phyloP scores from a whole-genome alignment of 2,113 vertebrate species.

The Camelus dromedarius region DNA sequence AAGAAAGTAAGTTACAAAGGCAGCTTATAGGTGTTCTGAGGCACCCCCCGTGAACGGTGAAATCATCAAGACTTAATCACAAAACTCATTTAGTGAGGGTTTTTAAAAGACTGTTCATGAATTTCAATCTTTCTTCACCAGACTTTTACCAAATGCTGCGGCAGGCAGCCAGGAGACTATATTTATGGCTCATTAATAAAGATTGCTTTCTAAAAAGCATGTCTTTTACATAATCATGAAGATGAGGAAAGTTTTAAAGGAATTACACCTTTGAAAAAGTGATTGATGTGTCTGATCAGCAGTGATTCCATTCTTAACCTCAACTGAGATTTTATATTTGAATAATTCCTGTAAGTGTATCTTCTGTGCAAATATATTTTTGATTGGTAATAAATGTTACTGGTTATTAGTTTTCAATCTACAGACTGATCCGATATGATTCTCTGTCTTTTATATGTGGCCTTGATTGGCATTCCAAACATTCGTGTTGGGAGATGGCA shows the following conservation, averaged over 20 bases:
- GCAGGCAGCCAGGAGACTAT: constrained; percentile 47
- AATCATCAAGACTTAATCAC: constrained; percentile 62
- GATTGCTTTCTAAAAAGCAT: constrained; percentile 75
- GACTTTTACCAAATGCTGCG: constrained; percentile 55
- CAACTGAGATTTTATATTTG: constrained; percentile 67
- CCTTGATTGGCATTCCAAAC: background rate
- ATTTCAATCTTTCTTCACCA: constrained; percentile 61
- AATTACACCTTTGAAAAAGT: background rate
- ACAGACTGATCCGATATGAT: constrained; percentile 10
- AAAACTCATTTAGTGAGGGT: constrained; percentile 54
- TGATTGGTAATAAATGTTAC: constrained; percentile 57
- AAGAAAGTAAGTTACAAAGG: background rate
- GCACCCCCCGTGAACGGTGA: background rate
- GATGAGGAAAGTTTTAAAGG: constrained; percentile 69
- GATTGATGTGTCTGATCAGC: constrained; percentile 58
- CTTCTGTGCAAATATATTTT: constrained; percentile 57
- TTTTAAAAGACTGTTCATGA: constrained; percentile 48
- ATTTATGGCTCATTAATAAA: constrained; percentile 84
- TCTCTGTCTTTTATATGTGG: constrained; percentile 1
- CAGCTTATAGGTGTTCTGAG: background rate
- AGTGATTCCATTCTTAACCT: constrained; percentile 60
- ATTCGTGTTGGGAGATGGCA: constrained; percentile 14
- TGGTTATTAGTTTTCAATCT: constrained; percentile 51
- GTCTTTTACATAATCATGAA: constrained; percentile 80
- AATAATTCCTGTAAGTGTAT: constrained; percentile 67